Conservation (phyloP, 2,797 vertebrate genomes). For the Coranthus polyacanthus region DNA sequence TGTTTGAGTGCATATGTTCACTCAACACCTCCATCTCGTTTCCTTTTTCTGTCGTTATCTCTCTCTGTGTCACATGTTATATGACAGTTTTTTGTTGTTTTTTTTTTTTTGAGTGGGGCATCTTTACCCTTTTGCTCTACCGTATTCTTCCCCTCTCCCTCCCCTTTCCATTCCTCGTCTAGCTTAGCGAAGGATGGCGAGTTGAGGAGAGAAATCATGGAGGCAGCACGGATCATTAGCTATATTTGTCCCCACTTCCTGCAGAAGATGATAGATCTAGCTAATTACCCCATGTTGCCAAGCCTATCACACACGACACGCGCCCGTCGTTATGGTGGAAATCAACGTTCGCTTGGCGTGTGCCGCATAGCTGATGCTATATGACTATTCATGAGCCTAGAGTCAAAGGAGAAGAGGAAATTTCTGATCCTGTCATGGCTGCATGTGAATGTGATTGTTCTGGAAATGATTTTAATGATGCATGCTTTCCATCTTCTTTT, state of each 20-base stretch:
- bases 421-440: constrained; percentile 58
- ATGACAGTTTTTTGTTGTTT: constrained; percentile 23
- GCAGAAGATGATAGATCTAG: constrained; percentile 85
- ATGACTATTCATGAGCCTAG: constrained; percentile 77
- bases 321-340: constrained; percentile 74
- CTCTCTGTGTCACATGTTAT: constrained; percentile 26
- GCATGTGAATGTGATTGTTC: constrained; percentile 68
- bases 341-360: constrained; percentile 59
- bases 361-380: constrained; percentile 73
- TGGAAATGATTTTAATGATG: constrained; percentile 75
- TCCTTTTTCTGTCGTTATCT: constrained; percentile 19
- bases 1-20: constrained; percentile 25
- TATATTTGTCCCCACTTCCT: constrained; percentile 85
- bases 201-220: constrained; percentile 81
- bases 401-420: constrained; percentile 64
- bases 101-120: constrained; percentile 30
- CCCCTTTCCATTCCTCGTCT: constrained; percentile 49
- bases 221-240: constrained; percentile 85
- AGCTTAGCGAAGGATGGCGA: constrained; percentile 70
- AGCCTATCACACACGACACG: constrained; percentile 79
- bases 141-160: constrained; percentile 22
- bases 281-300: constrained; percentile 84
- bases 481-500: constrained; percentile 59
- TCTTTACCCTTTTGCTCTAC: constrained; percentile 12
- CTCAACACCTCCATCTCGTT: constrained; percentile 35